A percentile compares a stretch with the other conserved stretches of the same genome.
These are phyloP conservation scores for Cotesia glomerata DNA, from an alignment of 1,140 invertebrate genomes.

Conservation along the genomic window DNA sequence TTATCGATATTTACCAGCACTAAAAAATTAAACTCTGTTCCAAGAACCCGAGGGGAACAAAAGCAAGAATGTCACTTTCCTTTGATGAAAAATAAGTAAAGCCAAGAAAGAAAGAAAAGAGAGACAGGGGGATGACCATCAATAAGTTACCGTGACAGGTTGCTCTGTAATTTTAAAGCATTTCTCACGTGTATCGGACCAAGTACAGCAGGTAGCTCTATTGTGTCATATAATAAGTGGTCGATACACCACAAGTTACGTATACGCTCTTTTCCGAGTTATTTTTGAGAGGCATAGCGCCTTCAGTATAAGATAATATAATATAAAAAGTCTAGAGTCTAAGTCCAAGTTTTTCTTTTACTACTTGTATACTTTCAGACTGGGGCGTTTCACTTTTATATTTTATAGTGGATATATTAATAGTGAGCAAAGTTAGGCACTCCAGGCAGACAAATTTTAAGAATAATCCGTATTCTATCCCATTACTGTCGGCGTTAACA, in stretches of 20 bases:
- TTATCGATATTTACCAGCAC: not conserved
- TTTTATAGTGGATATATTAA: too few species aligned
- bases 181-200: conserved; percentile 1
- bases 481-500: too few species aligned
- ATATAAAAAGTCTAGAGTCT: too few species aligned
- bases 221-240: not conserved
- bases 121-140: not conserved
- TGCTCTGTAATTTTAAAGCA: conserved; percentile 5
- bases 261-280: too few species aligned
- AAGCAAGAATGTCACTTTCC: not conserved
- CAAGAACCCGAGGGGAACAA: not conserved
- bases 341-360: too few species aligned
- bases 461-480: too few species aligned
- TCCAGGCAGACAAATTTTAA: too few species aligned
- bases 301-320: too few species aligned
- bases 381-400: too few species aligned
- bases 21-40: not conserved
- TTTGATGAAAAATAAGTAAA: not conserved
- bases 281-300: not conserved
- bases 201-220: not conserved
- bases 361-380: too few species aligned
- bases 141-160: conserved; percentile 12
- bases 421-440: too few species aligned
- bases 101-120: not conserved
- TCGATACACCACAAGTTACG: not conserved